phyloP scores from a whole-genome alignment of 1,140 invertebrate species.

The Anoplolepis gracilipes region DNA sequence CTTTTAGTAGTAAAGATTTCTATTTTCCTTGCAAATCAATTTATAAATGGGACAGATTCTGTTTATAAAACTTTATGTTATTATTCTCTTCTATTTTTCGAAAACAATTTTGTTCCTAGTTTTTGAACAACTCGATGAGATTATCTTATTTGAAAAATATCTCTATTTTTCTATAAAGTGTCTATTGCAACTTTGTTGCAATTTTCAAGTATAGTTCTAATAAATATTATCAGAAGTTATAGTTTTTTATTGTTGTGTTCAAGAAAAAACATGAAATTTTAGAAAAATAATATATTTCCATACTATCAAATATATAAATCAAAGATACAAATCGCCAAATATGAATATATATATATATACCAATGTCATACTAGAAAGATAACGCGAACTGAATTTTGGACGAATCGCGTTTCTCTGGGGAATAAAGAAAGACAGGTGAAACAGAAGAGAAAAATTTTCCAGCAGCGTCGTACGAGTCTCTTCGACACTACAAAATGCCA shows the following conservation, averaged over 20 bases:
- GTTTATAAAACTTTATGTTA: constrained; percentile 14
- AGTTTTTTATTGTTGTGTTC: background rate
- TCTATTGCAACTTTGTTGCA: background rate
- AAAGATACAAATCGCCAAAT: background rate
- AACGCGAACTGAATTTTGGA: background rate
- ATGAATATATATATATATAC: background rate
- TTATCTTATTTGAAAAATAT: background rate
- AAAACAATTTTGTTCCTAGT: background rate
- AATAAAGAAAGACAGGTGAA: constrained; percentile 19
- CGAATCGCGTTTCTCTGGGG: background rate
- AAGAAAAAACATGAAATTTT: background rate
- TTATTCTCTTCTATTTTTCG: background rate
- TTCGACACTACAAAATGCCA: constrained; percentile 41
- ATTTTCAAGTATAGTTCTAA: background rate
- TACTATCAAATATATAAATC: background rate
- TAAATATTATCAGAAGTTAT: background rate
- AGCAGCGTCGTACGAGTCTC: constrained; percentile 23
- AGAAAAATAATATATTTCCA: background rate
- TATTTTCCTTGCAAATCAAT: constrained; percentile 69
- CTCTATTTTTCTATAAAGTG: background rate
- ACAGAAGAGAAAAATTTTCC: constrained; percentile 30
- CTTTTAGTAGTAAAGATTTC: constrained; percentile 18
- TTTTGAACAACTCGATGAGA: background rate
- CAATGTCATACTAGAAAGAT: background rate
- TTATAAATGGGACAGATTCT: constrained; percentile 69